Percentiles rank a stretch among this genome's conserved stretches.
These are phyloP conservation scores for Limnephilus marmoratus DNA, from an alignment of 2,888 invertebrate species.

Conservation along the genomic window DNA sequence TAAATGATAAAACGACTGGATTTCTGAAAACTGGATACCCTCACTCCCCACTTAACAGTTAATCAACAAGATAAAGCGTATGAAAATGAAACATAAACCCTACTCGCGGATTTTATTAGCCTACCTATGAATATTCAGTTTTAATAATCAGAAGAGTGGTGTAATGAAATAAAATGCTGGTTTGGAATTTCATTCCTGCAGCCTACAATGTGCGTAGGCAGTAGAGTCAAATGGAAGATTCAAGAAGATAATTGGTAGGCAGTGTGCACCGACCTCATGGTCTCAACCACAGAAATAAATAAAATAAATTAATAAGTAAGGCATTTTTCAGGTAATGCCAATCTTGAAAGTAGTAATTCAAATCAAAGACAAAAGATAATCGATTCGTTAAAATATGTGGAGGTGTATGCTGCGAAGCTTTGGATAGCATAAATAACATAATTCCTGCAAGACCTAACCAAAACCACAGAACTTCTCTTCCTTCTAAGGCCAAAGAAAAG, in stretches of 20 bases:
- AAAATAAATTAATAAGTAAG: too few species aligned
- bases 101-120: background rate
- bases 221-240: background rate
- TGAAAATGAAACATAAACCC: background rate
- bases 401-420: too few species aligned
- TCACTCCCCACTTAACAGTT: background rate
- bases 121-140: background rate
- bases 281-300: background rate
- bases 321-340: too few species aligned
- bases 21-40: conserved; percentile 10
- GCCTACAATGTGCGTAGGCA: too few species aligned
- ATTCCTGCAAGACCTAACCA: too few species aligned
- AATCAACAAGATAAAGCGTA: background rate
- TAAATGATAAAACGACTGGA: conserved; percentile 7
- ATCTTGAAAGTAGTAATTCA: too few species aligned
- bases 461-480: too few species aligned
- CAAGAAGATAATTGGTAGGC: background rate
- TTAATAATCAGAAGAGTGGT: background rate
- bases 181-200: background rate
- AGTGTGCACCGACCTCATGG: background rate
- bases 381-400: too few species aligned
- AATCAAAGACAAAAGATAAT: too few species aligned
- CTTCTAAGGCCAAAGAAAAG: too few species aligned
- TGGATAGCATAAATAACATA: too few species aligned
- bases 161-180: background rate